Evolutionary conservation across 1,140 invertebrate species (phyloP), one percentile per base, ranked within the genome.

Genomic region (Anastrepha obliqua): DNA sequence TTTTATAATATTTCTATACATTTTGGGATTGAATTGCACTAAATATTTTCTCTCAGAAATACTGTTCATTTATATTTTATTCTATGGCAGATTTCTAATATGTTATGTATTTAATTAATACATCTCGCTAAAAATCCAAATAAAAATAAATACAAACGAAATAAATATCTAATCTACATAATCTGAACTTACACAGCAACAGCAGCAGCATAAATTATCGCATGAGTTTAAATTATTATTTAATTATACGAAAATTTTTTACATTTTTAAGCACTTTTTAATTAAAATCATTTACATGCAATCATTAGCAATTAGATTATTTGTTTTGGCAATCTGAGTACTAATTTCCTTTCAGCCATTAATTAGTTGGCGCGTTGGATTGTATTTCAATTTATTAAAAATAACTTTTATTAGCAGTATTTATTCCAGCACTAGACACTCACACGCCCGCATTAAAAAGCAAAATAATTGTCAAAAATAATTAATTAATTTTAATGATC

Each of bases 401-500:
- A 67, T 29, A 42, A 67, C 9, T 11, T 11, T 3, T 42, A 13
- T 8, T 13, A 42, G 20, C 64, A 20, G 39, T 42, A 39, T 67
- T 67, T 67, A 29, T 67, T 3, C 11, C 13, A 39, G 29, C 29
- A 8, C 64, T 13, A 13, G 39, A 11, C 8, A 11, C 39, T 8
- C 39, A 67, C 29, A 67, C 3, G 39, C n/a, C n/a, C 9, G 9
- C n/a, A 64, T 39, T 39, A 42, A 29, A 11, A 67, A 9, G 64
- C n/a, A 67, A 67, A 67, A 67, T 17, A n/a, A 62, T 62, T 62
- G 60, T 2, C 4, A 4, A 62, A 62, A 17, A 17, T 62, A 62
- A 74, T 44, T 74, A 74, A 74, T 74, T 74, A 74, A 47, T 74
- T 74, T 74, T 74, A 74, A 74, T 74, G 39, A 74, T 39, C 15